phyloP scores from a whole-genome alignment of 2,797 vertebrate genomes.

The Oryzias sinensis region DNA sequence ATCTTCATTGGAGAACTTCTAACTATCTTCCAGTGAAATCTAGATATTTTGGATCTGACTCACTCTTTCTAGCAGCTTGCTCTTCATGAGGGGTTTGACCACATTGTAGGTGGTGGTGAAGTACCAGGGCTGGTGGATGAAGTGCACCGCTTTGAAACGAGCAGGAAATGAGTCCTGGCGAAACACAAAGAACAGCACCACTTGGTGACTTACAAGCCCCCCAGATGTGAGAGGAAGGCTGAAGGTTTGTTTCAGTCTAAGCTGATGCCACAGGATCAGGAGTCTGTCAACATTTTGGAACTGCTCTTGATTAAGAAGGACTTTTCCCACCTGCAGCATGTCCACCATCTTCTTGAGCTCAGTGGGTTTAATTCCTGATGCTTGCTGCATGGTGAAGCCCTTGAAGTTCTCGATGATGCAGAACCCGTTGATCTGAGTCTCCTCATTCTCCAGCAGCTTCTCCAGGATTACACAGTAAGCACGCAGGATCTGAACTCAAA shows the following conservation, averaged over 20 bases:
- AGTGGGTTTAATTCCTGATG: conserved; percentile 89
- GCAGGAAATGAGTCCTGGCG: conserved; percentile 96
- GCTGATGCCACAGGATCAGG: too few relatives aligned
- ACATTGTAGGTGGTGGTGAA: conserved; percentile 98
- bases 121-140: conserved; percentile 99
- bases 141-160: conserved; percentile 96
- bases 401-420: conserved; percentile 98
- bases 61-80: conserved; percentile 95
- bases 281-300: background rate
- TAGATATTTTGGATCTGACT: conserved; percentile 51
- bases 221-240: background rate
- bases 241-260: background rate
- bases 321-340: conserved; percentile 90
- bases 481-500: conserved; percentile 85
- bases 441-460: conserved; percentile 94
- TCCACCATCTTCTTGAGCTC: conserved; percentile 99
- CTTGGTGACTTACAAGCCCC: background rate
- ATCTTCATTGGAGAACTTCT: too few relatives aligned
- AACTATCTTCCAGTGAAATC: background rate
- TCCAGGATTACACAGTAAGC: conserved; percentile 98
- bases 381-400: conserved; percentile 98
- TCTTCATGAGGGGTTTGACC: conserved; percentile 95
- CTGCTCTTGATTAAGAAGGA: background rate
- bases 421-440: conserved; percentile 98
- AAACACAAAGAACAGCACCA: background rate